phyloP scores from a whole-genome alignment of 2,888 invertebrate species.

The Zonitis immaculata region DNA sequence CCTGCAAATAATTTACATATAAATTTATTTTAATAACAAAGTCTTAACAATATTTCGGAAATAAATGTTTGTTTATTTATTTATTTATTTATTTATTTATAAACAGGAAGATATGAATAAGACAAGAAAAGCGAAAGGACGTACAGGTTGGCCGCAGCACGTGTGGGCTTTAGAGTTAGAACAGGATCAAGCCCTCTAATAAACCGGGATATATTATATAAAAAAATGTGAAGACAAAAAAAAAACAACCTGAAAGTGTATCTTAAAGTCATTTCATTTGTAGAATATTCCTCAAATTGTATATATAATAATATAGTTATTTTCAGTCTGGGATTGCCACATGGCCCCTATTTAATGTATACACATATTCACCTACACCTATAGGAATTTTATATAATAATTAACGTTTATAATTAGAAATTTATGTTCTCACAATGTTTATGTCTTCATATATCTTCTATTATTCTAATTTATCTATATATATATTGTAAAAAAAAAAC shows the following conservation, averaged over 20 bases:
- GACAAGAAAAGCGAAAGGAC: slow-evolving; percentile 63
- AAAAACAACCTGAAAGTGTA: slow-evolving; percentile 40
- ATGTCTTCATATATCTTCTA: slow-evolving; percentile 22
- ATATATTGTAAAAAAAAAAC: background rate
- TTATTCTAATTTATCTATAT: background rate
- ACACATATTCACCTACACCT: slow-evolving; percentile 45
- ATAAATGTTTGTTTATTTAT: slow-evolving; percentile 17
- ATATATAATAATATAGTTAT: slow-evolving; percentile 44
- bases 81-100: slow-evolving; percentile 27
- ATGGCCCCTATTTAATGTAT: slow-evolving; percentile 47
- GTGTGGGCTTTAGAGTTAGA: slow-evolving; percentile 89
- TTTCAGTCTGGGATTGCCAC: slow-evolving; percentile 43
- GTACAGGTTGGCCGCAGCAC: slow-evolving; percentile 96
- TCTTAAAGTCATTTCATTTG: slow-evolving; percentile 41
- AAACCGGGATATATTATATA: slow-evolving; percentile 24
- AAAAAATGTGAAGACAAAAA: slow-evolving; percentile 32
- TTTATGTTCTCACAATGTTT: slow-evolving; percentile 36
- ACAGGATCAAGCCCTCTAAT: slow-evolving; percentile 56
- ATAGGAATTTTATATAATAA: slow-evolving; percentile 44
- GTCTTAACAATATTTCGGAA: slow-evolving; percentile 5
- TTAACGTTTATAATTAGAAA: slow-evolving; percentile 40
- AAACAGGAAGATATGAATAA: slow-evolving; percentile 45
- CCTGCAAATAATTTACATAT: too few relatives aligned
- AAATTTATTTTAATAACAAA: too few relatives aligned
- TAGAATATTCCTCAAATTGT: slow-evolving; percentile 46